Evolutionary conservation across 1,140 invertebrate genomes (phyloP).

Genomic region (Heterodera carotae): DNA sequence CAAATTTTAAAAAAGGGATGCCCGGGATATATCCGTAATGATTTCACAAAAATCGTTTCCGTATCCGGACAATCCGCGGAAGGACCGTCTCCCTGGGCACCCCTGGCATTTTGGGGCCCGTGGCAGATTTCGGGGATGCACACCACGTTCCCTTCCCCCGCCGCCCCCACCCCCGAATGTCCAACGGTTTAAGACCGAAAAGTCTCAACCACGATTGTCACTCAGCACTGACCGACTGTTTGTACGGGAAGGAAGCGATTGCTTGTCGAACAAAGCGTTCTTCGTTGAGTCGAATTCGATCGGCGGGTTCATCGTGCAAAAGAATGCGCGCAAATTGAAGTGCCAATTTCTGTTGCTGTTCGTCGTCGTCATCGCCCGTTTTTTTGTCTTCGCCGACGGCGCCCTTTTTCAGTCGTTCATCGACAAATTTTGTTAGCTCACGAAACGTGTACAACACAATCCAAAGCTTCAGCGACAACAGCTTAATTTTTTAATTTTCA

Average conservation of each 20-base stretch:
- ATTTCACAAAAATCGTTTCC: no score
- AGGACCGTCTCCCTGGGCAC: no score
- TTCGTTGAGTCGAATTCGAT: constrained; percentile 37
- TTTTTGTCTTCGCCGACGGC: neutral
- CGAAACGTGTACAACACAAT: constrained; percentile 51
- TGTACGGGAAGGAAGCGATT: constrained; percentile 55
- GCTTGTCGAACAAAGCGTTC: constrained; percentile 53
- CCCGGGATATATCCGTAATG: no score
- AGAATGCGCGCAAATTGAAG: constrained; percentile 37
- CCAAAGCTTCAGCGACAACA: constrained; percentile 64
- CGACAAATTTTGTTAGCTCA: constrained; percentile 57
- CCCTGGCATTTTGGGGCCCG: no score
- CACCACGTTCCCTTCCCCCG: no score
- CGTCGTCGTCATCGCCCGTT: constrained; percentile 9
- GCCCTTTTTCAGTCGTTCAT: constrained; percentile 30
- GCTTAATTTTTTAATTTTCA: constrained; percentile 39
- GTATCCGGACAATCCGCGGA: no score
- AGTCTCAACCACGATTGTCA: no score
- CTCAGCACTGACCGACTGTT: constrained; percentile 52
- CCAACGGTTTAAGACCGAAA: no score
- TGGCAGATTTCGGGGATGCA: no score
- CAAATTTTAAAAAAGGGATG: neutral
- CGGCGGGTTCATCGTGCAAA: constrained; percentile 25
- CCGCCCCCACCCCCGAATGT: no score
- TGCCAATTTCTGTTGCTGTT: constrained; percentile 25